Evolutionary conservation across 1,140 invertebrate genomes (phyloP), one percentile per base, ranked within the genome.

Genomic region (Paraescarpia echinospica): DNA sequence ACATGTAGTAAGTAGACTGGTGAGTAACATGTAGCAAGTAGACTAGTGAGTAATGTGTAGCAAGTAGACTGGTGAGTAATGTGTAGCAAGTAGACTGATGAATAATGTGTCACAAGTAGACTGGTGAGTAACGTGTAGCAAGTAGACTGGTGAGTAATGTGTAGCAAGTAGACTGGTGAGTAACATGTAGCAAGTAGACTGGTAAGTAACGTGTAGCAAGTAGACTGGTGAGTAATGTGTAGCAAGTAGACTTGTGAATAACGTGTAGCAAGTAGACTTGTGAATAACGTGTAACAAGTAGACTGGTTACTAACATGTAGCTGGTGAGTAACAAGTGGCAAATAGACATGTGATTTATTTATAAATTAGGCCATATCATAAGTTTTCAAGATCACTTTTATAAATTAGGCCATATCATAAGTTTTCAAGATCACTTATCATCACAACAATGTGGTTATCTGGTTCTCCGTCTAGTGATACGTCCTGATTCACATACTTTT

Each of bases 61-160:
- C 34, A 34, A 59, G 34, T n/a, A 51, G 91, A 92, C 8, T 51
- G 34, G 34, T 59, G 33, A n/a, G 77, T 59, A 35, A 41, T 22
- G 6, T 22, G 4, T 27, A 77, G 59, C 33, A 34, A 93, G 92
- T 92, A 12, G 89, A 51, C 59, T 88, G 33, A 5, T 34, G 0
- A 59, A 33, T n/a, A n/a, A n/a, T n/a, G n/a, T n/a, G n/a, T n/a
- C n/a, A 33, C 34, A 34, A 59, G 34, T n/a, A 51, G 91, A 92
- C 8, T 51, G 34, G 34, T 59, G 33, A n/a, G 77, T 59, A 35
- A 41, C 34, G 6, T 22, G 4, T 27, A 77, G 59, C 33, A 34
- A 93, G 92, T 92, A 12, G 89, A 51, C 59, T 88, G 33, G 33
- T 34, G 0, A 59, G 34, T n/a, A n/a, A n/a, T n/a, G n/a, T n/a